Conservation (phyloP, 2,888 invertebrate species). For the Drosophila cognata region DNA sequence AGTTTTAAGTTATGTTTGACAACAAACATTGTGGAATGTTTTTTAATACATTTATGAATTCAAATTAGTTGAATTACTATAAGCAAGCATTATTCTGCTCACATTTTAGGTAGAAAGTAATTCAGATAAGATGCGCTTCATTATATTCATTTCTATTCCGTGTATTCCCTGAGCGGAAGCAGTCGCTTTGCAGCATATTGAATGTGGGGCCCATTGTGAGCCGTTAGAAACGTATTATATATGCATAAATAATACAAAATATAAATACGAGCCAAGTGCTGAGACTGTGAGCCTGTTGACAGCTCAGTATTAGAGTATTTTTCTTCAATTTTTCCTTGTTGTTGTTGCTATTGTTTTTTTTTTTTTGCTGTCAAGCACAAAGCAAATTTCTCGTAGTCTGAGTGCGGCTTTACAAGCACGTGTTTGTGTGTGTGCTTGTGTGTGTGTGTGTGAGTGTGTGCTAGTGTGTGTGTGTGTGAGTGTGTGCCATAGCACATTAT, state of each 20-base stretch:
- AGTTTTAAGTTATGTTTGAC: background rate
- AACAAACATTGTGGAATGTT: background rate
- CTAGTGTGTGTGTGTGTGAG: slow-evolving; percentile 5
- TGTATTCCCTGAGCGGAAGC: slow-evolving; percentile 4
- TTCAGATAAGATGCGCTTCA: background rate
- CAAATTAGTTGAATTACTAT: background rate
- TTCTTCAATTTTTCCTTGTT: slow-evolving; percentile 3
- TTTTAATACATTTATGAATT: background rate
- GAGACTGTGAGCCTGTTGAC: slow-evolving; percentile 69
- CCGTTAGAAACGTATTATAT: slow-evolving; percentile 44
- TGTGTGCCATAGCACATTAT: slow-evolving; percentile 57
- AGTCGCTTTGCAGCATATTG: slow-evolving; percentile 5
- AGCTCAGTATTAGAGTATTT: slow-evolving; percentile 41
- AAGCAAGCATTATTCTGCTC: background rate
- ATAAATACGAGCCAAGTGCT: slow-evolving; percentile 69
- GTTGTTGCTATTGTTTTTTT: slow-evolving; percentile 3
- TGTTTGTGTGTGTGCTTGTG: background rate
- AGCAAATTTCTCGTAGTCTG: slow-evolving; percentile 48
- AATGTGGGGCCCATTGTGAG: slow-evolving; percentile 47
- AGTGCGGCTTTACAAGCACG: slow-evolving; percentile 43
- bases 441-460: too few relatives aligned
- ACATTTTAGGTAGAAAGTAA: background rate
- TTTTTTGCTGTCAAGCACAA: slow-evolving; percentile 51
- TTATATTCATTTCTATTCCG: background rate
- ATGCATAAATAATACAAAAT: slow-evolving; percentile 76